These are phyloP conservation scores for Psittacula cyanocephala DNA, from an alignment of 2,113 vertebrate genomes.

Conservation along the genomic window DNA sequence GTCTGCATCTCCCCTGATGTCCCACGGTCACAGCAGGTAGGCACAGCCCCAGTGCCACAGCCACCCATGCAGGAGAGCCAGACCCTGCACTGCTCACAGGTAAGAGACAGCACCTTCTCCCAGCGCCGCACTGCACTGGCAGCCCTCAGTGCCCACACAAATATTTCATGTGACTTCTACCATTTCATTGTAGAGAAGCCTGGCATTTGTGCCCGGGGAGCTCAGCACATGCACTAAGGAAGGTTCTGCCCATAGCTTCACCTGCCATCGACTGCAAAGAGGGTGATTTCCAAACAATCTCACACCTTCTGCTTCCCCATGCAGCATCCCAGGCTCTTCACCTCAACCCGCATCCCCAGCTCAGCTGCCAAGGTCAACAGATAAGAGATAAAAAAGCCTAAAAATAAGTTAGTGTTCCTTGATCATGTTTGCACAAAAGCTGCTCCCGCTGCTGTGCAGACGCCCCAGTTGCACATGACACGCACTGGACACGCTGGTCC, in stretches of 20 bases:
- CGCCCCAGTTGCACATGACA: rapidly evolving
- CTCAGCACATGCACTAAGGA: not conserved
- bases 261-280: not conserved
- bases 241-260: not conserved
- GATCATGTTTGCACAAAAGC: not conserved
- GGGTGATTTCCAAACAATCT: not conserved
- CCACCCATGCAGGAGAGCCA: not conserved
- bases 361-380: not conserved
- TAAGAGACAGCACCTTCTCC: not conserved
- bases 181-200: not conserved
- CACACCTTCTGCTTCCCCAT: not conserved
- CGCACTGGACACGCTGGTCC: rapidly evolving
- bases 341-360: not conserved
- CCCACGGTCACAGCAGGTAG: rapidly evolving
- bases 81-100: not conserved
- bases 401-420: not conserved
- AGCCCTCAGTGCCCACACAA: not conserved
- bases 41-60: not conserved
- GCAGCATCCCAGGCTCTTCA: not conserved
- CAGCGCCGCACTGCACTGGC: not conserved
- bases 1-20: not conserved
- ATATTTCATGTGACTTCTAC: not conserved
- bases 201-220: not conserved
- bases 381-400: not conserved
- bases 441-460: not conserved